phyloP scores from a whole-genome alignment of 2,113 vertebrate species.

The Calyptommatus sinebrachiatus region DNA sequence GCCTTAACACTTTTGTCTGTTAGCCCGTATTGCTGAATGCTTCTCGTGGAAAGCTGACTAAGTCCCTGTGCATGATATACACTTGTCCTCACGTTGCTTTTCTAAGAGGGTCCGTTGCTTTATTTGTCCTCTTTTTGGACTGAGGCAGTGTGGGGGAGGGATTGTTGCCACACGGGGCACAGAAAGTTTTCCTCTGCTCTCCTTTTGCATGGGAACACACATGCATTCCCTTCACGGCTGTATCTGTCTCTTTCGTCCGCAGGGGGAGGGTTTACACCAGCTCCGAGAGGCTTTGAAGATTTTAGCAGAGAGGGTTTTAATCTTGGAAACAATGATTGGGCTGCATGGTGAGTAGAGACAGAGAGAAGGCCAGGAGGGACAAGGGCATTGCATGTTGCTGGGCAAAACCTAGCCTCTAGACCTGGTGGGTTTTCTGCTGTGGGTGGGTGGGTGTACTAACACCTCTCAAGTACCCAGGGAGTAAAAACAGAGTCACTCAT shows the following conservation, averaged over 20 bases:
- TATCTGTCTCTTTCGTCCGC: constrained; percentile 95
- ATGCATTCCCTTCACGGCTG: constrained; percentile 84
- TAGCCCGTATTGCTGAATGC: too few species aligned
- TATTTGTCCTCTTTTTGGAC: not conserved
- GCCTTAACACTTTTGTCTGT: not conserved
- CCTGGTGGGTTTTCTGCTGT: too few species aligned
- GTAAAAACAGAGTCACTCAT: not conserved
- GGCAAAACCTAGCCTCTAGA: too few species aligned
- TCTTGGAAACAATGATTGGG: constrained; percentile 99
- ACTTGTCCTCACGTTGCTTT: not conserved
- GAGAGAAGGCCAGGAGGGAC: constrained; percentile 40
- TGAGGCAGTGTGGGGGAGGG: not conserved
- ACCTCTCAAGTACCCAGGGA: not conserved
- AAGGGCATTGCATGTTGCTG: not conserved
- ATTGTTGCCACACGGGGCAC: too few species aligned
- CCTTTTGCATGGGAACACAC: not conserved
- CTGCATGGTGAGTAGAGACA: constrained; percentile 96
- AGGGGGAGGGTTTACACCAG: constrained; percentile 98
- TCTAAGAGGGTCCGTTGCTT: not conserved
- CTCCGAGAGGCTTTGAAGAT: constrained; percentile 99
- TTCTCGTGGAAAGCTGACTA: not conserved
- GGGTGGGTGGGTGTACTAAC: not conserved
- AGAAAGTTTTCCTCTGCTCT: not conserved
- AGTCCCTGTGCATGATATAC: not conserved
- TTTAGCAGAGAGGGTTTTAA: constrained; percentile 99